Conservation (phyloP, 30 jellyfish, hydroid and myxozoan genomes). For the Hydra vulgaris region DNA sequence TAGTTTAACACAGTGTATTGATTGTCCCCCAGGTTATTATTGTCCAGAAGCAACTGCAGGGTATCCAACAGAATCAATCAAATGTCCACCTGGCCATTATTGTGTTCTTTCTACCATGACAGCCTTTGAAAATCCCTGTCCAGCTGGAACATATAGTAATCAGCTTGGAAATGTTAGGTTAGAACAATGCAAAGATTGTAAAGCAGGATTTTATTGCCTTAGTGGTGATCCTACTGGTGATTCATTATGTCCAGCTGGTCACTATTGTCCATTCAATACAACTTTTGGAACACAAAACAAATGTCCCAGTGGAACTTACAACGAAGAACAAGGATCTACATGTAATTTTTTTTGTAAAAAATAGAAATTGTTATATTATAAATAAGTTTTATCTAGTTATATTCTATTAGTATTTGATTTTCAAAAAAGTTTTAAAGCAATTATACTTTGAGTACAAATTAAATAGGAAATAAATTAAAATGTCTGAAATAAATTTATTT, state of each 20-base stretch:
- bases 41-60: conserved; percentile 88
- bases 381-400: no score
- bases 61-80: conserved; percentile 49
- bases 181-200: conserved; percentile 75
- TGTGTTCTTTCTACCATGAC: conserved; percentile 74
- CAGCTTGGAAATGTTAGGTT: conserved; percentile 49
- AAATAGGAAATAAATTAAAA: no score
- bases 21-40: conserved; percentile 90
- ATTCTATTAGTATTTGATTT: no score
- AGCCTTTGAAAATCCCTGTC: conserved; percentile 69
- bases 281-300: conserved; percentile 58
- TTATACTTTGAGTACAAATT: no score
- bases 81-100: conserved; percentile 93
- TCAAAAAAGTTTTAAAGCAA: no score
- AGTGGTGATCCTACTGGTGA: conserved; percentile 95
- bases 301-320: conserved; percentile 79
- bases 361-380: no score
- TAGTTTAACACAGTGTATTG: conserved; percentile 53
- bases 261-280: conserved; percentile 76
- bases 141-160: conserved; percentile 62
- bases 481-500: no score
- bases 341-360: conserved; percentile 45
- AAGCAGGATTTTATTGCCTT: conserved; percentile 67
- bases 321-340: conserved; percentile 74
- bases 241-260: conserved; percentile 84